Evolutionary conservation across 1,140 invertebrate species (phyloP).

Genomic region (Caenorhabditis tropicalis): DNA sequence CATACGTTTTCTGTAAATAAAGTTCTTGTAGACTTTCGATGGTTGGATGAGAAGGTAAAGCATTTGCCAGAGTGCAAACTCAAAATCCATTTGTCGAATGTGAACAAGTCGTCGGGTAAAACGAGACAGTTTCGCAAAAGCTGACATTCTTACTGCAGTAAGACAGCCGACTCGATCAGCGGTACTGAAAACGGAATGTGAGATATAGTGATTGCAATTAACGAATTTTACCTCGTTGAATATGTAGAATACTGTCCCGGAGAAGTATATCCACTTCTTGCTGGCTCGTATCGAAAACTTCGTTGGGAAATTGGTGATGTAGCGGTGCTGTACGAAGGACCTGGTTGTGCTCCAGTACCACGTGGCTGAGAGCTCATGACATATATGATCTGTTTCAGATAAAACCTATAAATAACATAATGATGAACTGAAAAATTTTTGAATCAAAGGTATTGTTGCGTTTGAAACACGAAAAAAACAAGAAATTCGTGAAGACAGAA

Average conservation of each 20-base stretch:
- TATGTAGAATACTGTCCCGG: conserved; percentile 63
- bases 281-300: conserved; percentile 31
- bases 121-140: conserved; percentile 65
- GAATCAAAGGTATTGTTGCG: too few species aligned
- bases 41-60: conserved; percentile 91
- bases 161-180: conserved; percentile 66
- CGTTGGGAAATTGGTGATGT: conserved; percentile 38
- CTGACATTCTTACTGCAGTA: conserved; percentile 71
- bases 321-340: conserved; percentile 10
- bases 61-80: conserved; percentile 99
- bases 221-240: conserved; percentile 44
- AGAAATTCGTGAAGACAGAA: too few species aligned
- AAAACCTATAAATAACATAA: too few species aligned
- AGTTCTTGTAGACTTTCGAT: conserved; percentile 95
- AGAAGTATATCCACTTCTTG: conserved; percentile 64
- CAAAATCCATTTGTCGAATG: conserved; percentile 89
- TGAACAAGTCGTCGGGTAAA: conserved; percentile 84
- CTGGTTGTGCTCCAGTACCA: conserved; percentile 24
- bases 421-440: too few species aligned
- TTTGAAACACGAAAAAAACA: not conserved
- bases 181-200: conserved; percentile 14
- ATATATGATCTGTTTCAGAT: conserved; percentile 6
- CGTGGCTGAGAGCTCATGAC: conserved; percentile 19
- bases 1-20: conserved; percentile 95
- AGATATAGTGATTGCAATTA: not conserved